phyloP scores from a whole-genome alignment of 2,113 vertebrate genomes.

The Dicrurus megarhynchus region DNA sequence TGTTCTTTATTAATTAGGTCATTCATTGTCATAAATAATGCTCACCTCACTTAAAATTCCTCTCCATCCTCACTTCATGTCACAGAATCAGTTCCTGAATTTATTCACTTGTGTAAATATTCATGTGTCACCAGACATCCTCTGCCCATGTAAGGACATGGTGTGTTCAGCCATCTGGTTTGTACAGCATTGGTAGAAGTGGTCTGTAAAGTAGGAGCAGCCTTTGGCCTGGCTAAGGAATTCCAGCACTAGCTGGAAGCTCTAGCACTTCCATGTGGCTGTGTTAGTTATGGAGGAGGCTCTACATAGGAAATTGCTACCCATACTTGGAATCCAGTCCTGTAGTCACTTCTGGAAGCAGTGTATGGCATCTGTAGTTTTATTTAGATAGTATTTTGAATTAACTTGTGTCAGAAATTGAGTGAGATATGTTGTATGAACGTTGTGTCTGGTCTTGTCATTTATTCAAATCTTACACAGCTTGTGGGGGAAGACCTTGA shows the following conservation, averaged over 20 bases:
- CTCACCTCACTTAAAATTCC: background rate
- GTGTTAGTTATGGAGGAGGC: background rate
- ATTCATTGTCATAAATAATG: background rate
- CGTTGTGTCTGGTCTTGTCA: background rate
- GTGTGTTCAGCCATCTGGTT: background rate
- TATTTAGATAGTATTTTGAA: background rate
- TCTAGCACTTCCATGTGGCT: background rate
- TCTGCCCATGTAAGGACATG: fast-evolving
- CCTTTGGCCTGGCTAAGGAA: background rate
- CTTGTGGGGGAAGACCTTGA: background rate
- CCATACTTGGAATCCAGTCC: background rate
- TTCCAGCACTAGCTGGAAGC: background rate
- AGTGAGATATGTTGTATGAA: background rate
- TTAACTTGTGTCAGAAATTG: background rate
- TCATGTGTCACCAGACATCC: background rate
- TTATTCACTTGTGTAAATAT: background rate
- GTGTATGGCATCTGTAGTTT: background rate
- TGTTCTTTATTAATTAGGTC: background rate
- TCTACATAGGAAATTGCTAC: background rate
- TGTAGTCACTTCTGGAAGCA: background rate
- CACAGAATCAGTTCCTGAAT: background rate
- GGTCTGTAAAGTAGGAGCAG: background rate
- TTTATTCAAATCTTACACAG: background rate
- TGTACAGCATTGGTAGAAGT: background rate
- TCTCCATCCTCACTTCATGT: background rate